phyloP scores from a whole-genome alignment of 2,797 vertebrate genomes.

The Mallotus villosus region DNA sequence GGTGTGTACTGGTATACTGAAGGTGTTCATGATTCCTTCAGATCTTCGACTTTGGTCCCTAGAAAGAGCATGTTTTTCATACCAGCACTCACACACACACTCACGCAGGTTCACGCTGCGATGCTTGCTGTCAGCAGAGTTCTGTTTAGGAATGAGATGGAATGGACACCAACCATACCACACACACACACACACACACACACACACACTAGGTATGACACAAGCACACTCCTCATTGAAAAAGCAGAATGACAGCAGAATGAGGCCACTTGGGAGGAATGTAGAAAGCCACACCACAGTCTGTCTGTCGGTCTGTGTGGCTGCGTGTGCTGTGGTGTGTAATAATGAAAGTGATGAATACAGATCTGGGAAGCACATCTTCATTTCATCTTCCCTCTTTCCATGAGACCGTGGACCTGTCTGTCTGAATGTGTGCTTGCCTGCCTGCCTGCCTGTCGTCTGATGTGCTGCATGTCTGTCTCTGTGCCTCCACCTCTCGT shows the following conservation, averaged over 20 bases:
- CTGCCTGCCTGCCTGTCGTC: too few relatives aligned
- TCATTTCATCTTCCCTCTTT: background rate
- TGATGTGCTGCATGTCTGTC: background rate
- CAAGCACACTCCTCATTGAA: background rate
- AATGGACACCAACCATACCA: conserved; percentile 5
- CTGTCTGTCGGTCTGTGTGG: conserved; percentile 1
- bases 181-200: conserved; percentile 15
- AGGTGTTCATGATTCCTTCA: too few relatives aligned
- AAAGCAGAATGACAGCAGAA: background rate
- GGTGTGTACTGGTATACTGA: too few relatives aligned
- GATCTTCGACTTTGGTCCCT: too few relatives aligned
- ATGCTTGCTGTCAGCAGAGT: too few relatives aligned
- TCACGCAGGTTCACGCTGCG: background rate
- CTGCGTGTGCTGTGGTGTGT: background rate
- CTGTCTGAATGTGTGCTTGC: too few relatives aligned
- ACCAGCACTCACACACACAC: conserved; percentile 22
- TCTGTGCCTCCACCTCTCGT: background rate
- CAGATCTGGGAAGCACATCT: background rate
- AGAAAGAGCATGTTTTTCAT: background rate
- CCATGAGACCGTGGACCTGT: background rate
- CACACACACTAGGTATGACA: background rate
- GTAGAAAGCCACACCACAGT: background rate
- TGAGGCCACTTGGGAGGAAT: conserved; percentile 12
- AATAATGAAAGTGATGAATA: too few relatives aligned
- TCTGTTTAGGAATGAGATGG: too few relatives aligned